A percentile compares a stretch with the other conserved stretches of the same genome.
Conservation (phyloP, 2,113 vertebrate species). For the Elanus axillaris region DNA sequence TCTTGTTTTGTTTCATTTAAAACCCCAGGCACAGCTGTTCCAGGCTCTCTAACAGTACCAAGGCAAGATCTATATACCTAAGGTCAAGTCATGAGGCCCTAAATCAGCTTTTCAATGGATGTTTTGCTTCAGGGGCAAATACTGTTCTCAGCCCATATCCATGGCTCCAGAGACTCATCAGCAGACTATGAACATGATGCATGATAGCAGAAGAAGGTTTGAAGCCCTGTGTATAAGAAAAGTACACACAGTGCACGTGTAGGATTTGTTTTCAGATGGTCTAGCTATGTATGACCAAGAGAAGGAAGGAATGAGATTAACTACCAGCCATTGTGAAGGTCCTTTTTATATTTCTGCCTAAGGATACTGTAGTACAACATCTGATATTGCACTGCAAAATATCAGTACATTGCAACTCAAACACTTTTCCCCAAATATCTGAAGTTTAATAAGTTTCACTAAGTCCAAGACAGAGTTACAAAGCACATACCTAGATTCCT, state of each 20-base stretch:
- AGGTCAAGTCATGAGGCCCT: neutral
- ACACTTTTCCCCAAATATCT: neutral
- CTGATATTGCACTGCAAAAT: neutral
- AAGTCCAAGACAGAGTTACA: neutral
- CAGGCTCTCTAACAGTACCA: neutral
- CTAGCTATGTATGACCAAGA: neutral
- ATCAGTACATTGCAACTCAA: rapidly evolving
- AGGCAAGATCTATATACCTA: neutral
- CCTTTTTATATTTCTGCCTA: neutral
- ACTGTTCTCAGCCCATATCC: neutral
- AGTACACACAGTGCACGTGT: rapidly evolving
- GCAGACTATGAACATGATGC: neutral
- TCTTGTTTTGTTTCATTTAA: neutral
- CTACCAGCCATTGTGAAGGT: neutral
- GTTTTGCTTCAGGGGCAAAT: neutral
- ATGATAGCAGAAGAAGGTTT: neutral
- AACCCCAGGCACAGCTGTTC: neutral
- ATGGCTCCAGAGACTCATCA: neutral
- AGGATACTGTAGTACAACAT: neutral
- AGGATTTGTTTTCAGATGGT: neutral
- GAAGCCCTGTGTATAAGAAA: neutral
- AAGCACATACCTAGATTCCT: neutral
- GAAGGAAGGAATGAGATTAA: neutral
- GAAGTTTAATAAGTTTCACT: neutral
- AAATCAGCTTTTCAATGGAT: neutral